Evolutionary conservation across 2,797 vertebrate genomes (phyloP).

Genomic region (Salarias fasciatus): DNA sequence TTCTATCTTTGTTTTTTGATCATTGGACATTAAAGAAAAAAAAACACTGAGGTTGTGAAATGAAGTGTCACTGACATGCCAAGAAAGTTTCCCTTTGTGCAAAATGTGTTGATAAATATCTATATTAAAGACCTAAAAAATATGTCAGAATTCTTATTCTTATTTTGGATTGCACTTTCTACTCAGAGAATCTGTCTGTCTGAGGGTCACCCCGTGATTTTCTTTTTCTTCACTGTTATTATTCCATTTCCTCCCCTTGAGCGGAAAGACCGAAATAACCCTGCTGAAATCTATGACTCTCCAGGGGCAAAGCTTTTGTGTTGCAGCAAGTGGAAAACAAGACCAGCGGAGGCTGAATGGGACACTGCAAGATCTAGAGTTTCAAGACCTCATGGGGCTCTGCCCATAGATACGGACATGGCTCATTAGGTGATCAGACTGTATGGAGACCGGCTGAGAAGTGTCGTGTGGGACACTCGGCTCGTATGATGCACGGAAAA

Average conservation of each 20-base stretch:
- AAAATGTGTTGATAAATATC: conserved; percentile 31
- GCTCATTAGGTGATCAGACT: conserved; percentile 62
- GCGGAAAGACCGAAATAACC: conserved; percentile 82
- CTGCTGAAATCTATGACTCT: conserved; percentile 78
- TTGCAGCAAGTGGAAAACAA: conserved; percentile 75
- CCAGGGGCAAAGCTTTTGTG: conserved; percentile 76
- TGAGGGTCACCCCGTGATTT: conserved; percentile 65
- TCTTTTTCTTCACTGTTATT: conserved; percentile 75
- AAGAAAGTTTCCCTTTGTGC: conserved; percentile 13
- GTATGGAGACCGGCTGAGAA: conserved; percentile 26
- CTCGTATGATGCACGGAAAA: conserved; percentile 32
- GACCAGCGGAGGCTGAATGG: conserved; percentile 60
- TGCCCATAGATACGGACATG: conserved; percentile 46
- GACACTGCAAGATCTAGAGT: conserved; percentile 58
- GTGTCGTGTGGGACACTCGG: conserved; percentile 44
- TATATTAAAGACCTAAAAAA: conserved; percentile 9
- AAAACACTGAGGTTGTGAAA: conserved; percentile 5
- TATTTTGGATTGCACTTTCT: conserved; percentile 21
- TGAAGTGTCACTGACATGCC: too few relatives aligned
- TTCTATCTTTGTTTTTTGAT: conserved; percentile 16
- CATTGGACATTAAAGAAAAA: conserved; percentile 7
- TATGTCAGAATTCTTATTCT: conserved; percentile 10
- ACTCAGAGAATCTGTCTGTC: conserved; percentile 35
- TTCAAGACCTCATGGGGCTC: conserved; percentile 61
- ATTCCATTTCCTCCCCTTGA: conserved; percentile 82